Conservation (phyloP, 2,888 invertebrate species). For the Phengaris arion region DNA sequence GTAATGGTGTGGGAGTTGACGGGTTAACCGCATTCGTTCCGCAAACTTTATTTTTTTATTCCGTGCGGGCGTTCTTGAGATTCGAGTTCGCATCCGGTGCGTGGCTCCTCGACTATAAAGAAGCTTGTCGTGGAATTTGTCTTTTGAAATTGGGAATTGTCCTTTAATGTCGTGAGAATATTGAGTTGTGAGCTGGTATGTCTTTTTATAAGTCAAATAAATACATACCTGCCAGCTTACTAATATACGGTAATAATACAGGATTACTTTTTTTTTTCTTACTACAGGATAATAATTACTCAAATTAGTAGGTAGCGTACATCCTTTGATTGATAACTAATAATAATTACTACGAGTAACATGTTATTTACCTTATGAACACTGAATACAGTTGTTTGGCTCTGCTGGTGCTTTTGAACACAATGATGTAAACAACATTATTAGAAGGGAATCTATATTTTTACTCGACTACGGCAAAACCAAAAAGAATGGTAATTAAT, state of each 20-base stretch:
- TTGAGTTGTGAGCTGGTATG: not conserved
- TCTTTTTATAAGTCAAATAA: not conserved
- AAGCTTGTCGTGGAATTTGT: constrained; percentile 32
- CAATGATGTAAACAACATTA: not conserved
- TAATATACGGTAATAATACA: not conserved
- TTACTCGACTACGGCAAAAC: not conserved
- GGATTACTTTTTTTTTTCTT: not conserved
- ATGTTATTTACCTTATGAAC: not conserved
- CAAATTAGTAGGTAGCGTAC: not conserved
- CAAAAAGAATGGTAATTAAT: no score
- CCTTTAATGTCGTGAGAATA: constrained; percentile 33
- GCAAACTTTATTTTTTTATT: constrained; percentile 49
- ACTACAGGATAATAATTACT: not conserved
- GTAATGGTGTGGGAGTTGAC: constrained; percentile 37
- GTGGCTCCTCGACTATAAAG: constrained; percentile 47
- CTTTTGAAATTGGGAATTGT: constrained; percentile 25
- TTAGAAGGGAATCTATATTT: not conserved
- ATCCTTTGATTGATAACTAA: not conserved
- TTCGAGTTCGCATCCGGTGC: constrained; percentile 67
- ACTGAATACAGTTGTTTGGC: not conserved
- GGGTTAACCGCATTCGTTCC: constrained; percentile 57
- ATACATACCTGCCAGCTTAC: not conserved
- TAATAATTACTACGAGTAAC: not conserved
- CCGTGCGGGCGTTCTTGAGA: constrained; percentile 52
- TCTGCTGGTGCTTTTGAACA: not conserved